Evolutionary conservation across 1,140 invertebrate species (phyloP).

Genomic region (Idris sp.): DNA sequence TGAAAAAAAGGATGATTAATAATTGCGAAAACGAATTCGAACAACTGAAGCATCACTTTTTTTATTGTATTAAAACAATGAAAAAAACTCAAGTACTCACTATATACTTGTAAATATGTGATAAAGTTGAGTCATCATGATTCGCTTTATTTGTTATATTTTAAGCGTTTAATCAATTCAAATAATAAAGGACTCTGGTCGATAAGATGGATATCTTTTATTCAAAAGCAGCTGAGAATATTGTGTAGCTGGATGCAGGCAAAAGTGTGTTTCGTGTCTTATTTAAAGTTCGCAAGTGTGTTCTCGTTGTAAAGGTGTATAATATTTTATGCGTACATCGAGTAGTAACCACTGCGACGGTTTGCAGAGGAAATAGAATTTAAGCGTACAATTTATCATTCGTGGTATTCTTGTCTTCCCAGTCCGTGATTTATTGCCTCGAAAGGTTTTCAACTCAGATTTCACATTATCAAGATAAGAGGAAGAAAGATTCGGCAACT

Average conservation of each 20-base stretch:
- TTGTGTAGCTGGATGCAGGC: slow-evolving; percentile 10
- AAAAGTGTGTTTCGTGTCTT: slow-evolving; percentile 30
- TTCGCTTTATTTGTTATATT: too few species aligned
- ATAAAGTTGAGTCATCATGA: too few species aligned
- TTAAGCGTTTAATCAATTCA: slow-evolving; percentile 4
- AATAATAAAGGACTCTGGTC: background rate
- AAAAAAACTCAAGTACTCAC: too few species aligned
- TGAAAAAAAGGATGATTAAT: too few species aligned
- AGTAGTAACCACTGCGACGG: slow-evolving; percentile 53
- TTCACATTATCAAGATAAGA: slow-evolving; percentile 52
- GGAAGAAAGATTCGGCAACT: background rate
- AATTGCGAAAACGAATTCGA: too few species aligned
- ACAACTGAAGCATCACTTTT: too few species aligned
- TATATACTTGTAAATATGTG: too few species aligned
- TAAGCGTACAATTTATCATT: slow-evolving; percentile 63
- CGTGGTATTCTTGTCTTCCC: slow-evolving; percentile 49
- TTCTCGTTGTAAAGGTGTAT: slow-evolving; percentile 34
- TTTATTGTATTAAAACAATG: too few species aligned
- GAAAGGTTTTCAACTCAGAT: slow-evolving; percentile 55
- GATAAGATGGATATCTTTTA: slow-evolving; percentile 38
- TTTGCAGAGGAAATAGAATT: slow-evolving; percentile 60
- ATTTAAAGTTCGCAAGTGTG: slow-evolving; percentile 34
- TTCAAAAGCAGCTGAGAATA: slow-evolving; percentile 14
- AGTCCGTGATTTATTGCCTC: slow-evolving; percentile 47
- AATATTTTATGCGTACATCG: slow-evolving; percentile 59